These are phyloP conservation scores for Ennomos erosarius DNA, from an alignment of 2,888 invertebrate species.

Conservation along the genomic window DNA sequence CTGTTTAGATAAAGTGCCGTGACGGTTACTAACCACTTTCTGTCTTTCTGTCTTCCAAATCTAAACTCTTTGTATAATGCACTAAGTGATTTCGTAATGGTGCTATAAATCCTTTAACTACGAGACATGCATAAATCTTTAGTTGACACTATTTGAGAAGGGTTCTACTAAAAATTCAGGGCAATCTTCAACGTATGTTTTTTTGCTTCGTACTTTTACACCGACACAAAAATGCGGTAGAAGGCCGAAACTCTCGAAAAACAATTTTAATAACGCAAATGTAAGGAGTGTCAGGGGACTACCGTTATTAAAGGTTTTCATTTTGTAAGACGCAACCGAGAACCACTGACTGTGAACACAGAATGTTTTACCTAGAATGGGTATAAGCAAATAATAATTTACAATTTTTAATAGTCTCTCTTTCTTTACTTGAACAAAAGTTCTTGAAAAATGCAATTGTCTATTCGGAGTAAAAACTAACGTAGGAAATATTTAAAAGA, in stretches of 20 bases:
- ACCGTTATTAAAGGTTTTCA: constrained; percentile 17
- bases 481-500: no score
- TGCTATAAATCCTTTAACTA: constrained; percentile 4
- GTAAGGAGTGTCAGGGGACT: constrained; percentile 8
- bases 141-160: constrained; percentile 16
- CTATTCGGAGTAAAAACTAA: no score
- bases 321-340: constrained; percentile 13
- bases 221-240: constrained; percentile 7
- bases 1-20: no score
- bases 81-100: constrained; percentile 4
- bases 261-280: constrained; percentile 29
- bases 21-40: no score
- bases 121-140: constrained; percentile 14
- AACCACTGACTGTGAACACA: constrained; percentile 3
- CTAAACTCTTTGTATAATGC: neutral
- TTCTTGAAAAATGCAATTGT: no score
- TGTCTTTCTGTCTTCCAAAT: no score
- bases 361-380: neutral
- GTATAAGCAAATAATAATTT: no score
- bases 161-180: constrained; percentile 14
- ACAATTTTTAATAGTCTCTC: no score
- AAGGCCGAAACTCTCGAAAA: constrained; percentile 6
- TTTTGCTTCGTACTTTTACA: neutral
- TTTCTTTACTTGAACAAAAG: no score
- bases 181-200: constrained; percentile 3